A percentile compares a stretch with the other conserved stretches of the same genome.
phyloP scores from a whole-genome alignment of 2,113 vertebrate species.

The Myrmecobius fasciatus region DNA sequence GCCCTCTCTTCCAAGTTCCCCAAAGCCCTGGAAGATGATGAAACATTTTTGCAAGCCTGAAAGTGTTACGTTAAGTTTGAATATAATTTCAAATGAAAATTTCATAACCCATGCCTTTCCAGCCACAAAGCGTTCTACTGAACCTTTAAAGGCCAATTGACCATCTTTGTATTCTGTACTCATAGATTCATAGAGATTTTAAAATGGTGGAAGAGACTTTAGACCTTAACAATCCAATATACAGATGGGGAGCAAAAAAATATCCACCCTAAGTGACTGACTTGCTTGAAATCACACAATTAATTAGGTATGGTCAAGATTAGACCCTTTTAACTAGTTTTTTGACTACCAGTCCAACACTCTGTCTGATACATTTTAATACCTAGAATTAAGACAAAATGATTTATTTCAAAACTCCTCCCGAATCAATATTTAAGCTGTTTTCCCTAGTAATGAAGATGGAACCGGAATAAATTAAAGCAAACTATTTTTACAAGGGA shows the following conservation, averaged over 20 bases:
- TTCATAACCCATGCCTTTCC: background rate
- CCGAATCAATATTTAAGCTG: background rate
- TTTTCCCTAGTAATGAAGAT: slow-evolving; percentile 5
- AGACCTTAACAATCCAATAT: background rate
- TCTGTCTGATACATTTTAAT: background rate
- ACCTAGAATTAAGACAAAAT: too few species aligned
- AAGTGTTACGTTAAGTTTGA: background rate
- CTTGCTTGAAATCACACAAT: background rate
- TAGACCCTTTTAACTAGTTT: background rate
- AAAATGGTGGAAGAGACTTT: background rate
- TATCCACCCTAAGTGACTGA: background rate
- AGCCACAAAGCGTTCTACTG: background rate
- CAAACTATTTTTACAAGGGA: background rate
- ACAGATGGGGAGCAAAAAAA: background rate
- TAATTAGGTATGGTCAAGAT: background rate
- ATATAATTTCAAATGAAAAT: background rate
- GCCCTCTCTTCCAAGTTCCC: background rate
- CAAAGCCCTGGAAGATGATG: background rate
- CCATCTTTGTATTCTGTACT: background rate
- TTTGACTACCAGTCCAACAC: background rate
- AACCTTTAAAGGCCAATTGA: background rate
- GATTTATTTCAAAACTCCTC: too few species aligned
- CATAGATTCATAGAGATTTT: background rate
- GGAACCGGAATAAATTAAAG: background rate
- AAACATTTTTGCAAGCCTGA: background rate